Evolutionary conservation across 2,797 vertebrate species (phyloP).

Genomic region (Carduelis carduelis): DNA sequence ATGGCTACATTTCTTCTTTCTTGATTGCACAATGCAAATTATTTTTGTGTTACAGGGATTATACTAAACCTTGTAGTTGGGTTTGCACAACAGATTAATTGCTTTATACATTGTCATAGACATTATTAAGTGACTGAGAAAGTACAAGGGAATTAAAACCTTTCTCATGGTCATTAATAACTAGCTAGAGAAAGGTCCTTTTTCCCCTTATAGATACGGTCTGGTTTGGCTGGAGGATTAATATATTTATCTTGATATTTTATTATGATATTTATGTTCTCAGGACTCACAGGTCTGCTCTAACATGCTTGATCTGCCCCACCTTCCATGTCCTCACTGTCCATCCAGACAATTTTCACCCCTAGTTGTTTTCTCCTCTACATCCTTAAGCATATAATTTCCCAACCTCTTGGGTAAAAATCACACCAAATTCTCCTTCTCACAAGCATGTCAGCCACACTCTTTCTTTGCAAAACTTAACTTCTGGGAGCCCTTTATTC

Average conservation of each 20-base stretch:
- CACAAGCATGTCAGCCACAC: not conserved
- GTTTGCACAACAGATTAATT: not conserved
- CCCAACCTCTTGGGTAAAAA: not conserved
- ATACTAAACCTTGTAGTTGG: not conserved
- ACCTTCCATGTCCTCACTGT: not conserved
- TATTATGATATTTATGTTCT: not conserved
- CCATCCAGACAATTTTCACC: not conserved
- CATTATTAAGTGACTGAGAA: not conserved
- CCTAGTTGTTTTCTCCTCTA: not conserved
- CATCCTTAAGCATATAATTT: not conserved
- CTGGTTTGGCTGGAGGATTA: not conserved
- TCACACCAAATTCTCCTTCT: not conserved
- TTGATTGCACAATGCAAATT: not conserved
- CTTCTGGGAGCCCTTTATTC: not conserved
- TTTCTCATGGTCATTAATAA: not conserved
- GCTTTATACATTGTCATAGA: not conserved
- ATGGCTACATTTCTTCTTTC: not conserved
- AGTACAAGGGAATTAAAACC: too few species aligned
- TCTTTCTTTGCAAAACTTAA: not conserved
- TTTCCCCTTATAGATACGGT: not conserved
- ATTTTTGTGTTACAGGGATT: not conserved
- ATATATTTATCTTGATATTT: not conserved
- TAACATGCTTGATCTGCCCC: not conserved
- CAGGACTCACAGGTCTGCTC: not conserved
- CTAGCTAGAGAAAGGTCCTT: not conserved